phyloP scores from a whole-genome alignment of 37 sponge, comb jelly and placozoan genomes.

The Cladorhizidae sp. region DNA sequence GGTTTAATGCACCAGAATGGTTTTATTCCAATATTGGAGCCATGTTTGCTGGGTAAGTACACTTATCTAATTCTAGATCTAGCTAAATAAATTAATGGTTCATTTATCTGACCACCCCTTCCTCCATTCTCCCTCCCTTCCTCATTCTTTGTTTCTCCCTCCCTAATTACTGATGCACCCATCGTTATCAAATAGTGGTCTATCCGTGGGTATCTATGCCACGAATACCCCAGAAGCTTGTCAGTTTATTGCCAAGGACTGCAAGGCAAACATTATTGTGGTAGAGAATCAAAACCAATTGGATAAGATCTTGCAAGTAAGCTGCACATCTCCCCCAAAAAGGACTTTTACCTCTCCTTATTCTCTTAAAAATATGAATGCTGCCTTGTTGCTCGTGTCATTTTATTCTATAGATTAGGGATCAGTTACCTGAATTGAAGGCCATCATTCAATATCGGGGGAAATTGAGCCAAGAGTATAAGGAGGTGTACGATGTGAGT shows the following conservation, averaged over 20 bases:
- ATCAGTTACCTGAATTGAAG: constrained; percentile 86
- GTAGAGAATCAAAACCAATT: constrained; percentile 84
- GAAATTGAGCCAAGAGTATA: constrained; percentile 63
- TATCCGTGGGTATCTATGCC: constrained; percentile 76
- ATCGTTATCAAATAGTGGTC: constrained; percentile 47
- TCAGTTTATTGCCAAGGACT: constrained; percentile 57
- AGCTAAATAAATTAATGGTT: not conserved
- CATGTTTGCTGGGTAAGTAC: constrained; percentile 84
- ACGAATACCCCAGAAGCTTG: constrained; percentile 84
- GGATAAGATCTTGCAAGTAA: constrained; percentile 84
- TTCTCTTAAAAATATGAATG: too few relatives aligned
- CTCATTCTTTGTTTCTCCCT: constrained; percentile 35
- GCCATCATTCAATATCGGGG: constrained; percentile 94
- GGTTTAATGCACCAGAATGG: constrained; percentile 90
- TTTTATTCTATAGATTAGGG: constrained; percentile 52
- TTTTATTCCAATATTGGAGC: constrained; percentile 67
- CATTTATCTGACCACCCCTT: not conserved
- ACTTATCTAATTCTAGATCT: not conserved
- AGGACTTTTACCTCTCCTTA: not conserved
- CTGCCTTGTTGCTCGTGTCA: too few relatives aligned
- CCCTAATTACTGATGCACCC: not conserved
- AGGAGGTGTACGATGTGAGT: constrained; percentile 78
- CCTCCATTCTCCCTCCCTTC: constrained; percentile 21
- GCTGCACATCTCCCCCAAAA: not conserved
- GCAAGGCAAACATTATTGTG: constrained; percentile 68